phyloP scores from a whole-genome alignment of 2,797 vertebrate genomes.

The Sebastiscus albofasciatus region DNA sequence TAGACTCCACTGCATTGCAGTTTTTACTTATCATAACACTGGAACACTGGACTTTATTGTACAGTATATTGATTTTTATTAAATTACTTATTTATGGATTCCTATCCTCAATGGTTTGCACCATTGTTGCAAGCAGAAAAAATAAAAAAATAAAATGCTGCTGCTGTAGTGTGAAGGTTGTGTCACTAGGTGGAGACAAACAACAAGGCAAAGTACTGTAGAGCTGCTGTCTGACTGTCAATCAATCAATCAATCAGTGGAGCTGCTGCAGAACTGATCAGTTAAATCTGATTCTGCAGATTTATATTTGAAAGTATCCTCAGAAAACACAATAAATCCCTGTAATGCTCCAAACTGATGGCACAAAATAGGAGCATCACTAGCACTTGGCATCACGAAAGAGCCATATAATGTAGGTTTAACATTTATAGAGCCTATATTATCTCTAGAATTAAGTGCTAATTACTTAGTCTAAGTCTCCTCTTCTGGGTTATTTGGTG shows the following conservation, averaged over 20 bases:
- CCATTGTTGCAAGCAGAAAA: not conserved
- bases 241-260: not conserved
- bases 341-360: not conserved
- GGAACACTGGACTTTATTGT: not conserved
- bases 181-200: conserved; percentile 69
- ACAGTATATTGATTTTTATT: not conserved
- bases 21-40: not conserved
- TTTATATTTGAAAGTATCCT: not conserved
- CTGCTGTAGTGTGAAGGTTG: not conserved
- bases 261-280: not conserved
- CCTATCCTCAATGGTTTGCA: not conserved
- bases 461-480: no score
- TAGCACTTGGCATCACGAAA: not conserved
- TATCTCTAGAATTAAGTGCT: not conserved
- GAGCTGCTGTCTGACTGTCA: not conserved
- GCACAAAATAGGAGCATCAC: not conserved
- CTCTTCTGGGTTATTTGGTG: not conserved
- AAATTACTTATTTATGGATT: not conserved
- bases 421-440: not conserved
- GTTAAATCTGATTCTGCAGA: not conserved
- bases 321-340: not conserved
- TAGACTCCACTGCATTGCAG: conserved; percentile 1
- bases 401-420: not conserved
- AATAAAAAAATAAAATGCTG: not conserved
- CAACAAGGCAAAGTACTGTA: not conserved